Conservation (phyloP, 2,113 vertebrate genomes). For the Meriones unguiculatus region DNA sequence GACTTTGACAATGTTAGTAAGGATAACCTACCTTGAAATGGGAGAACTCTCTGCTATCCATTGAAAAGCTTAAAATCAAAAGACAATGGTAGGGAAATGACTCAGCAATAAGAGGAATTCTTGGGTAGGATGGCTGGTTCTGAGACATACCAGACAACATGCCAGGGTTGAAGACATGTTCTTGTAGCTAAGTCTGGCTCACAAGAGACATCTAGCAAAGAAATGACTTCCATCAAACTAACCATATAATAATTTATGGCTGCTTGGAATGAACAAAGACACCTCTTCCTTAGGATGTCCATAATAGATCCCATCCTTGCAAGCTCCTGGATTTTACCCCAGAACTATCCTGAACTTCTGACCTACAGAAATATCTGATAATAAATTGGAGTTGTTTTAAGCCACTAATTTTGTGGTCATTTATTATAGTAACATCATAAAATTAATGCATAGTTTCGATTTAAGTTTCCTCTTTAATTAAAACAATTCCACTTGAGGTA, state of each 20-base stretch:
- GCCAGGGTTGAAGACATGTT: not conserved
- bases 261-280: not conserved
- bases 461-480: conserved; percentile 33
- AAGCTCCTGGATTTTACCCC: not conserved
- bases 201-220: not conserved
- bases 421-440: not conserved
- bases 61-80: not conserved
- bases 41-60: not conserved
- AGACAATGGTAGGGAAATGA: not conserved
- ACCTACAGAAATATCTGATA: not conserved
- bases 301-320: fast-evolving
- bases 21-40: not conserved
- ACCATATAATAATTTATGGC: no score
- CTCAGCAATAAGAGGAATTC: fast-evolving
- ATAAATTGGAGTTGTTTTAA: not conserved
- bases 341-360: not conserved
- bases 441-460: not conserved
- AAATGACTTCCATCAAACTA: not conserved
- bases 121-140: fast-evolving
- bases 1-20: not conserved
- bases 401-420: not conserved
- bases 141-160: not conserved
- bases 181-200: fast-evolving
- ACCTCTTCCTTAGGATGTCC: not conserved
- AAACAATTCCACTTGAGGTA: conserved; percentile 38